Conservation (phyloP, 2,888 invertebrate species). For the Drosophila crucigera region DNA sequence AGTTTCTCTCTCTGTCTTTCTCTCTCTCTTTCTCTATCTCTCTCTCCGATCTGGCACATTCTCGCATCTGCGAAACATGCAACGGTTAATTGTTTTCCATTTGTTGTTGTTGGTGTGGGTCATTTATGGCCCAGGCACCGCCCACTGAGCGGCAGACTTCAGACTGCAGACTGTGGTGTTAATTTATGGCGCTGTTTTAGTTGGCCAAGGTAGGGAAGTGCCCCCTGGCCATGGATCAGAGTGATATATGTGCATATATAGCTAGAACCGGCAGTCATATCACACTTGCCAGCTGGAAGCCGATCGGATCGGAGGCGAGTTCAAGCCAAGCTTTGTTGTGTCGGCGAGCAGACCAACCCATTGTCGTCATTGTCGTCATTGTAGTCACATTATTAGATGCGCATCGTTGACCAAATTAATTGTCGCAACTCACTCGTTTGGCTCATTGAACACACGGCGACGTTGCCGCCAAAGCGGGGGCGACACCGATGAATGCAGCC, state of each 20-base stretch:
- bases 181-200: slow-evolving; percentile 59
- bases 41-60: neutral
- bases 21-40: neutral
- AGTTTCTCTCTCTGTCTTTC: neutral
- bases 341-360: slow-evolving; percentile 12
- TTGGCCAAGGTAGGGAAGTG: slow-evolving; percentile 38
- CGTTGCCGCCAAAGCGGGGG: slow-evolving; percentile 33
- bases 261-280: slow-evolving; percentile 47
- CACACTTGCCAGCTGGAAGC: slow-evolving; percentile 63
- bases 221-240: slow-evolving; percentile 53
- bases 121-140: slow-evolving; percentile 65
- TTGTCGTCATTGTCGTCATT: slow-evolving; percentile 66
- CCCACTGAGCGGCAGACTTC: slow-evolving; percentile 57
- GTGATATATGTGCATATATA: slow-evolving; percentile 56
- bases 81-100: slow-evolving; percentile 72
- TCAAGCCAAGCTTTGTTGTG: slow-evolving; percentile 53
- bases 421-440: slow-evolving; percentile 49
- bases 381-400: slow-evolving; percentile 78
- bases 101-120: slow-evolving; percentile 32
- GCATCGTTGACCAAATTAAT: slow-evolving; percentile 77
- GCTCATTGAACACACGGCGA: slow-evolving; percentile 43
- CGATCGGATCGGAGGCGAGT: slow-evolving; percentile 8
- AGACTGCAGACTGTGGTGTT: slow-evolving; percentile 46
- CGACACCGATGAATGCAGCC: slow-evolving; percentile 33
- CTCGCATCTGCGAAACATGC: slow-evolving; percentile 41